A percentile compares a stretch with the other conserved stretches of the same genome.
These are phyloP conservation scores for Dromas ardeola DNA, from an alignment of 2,113 vertebrate species.

Conservation along the genomic window DNA sequence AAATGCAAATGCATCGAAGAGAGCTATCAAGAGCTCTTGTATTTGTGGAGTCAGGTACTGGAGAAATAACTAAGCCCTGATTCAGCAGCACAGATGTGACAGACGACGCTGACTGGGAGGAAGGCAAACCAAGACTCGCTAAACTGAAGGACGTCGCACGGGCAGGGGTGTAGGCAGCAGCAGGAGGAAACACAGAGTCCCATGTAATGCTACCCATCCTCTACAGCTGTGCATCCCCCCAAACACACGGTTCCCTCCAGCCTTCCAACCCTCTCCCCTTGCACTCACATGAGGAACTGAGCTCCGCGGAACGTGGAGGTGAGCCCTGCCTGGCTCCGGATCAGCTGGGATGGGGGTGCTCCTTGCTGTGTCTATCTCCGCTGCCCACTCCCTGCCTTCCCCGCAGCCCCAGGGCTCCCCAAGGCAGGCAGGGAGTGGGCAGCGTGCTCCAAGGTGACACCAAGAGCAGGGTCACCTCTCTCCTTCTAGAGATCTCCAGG, in stretches of 20 bases:
- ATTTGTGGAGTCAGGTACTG: background rate
- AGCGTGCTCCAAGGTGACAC: accelerated
- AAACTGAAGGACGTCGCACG: accelerated
- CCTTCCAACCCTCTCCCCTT: background rate
- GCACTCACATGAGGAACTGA: accelerated
- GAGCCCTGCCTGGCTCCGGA: background rate
- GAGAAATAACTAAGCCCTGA: background rate
- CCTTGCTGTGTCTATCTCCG: background rate
- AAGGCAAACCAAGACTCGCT: background rate
- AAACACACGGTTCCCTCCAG: background rate
- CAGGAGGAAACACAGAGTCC: background rate
- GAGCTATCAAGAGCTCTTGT: background rate
- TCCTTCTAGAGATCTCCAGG: background rate
- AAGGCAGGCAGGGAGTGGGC: background rate
- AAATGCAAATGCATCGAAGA: background rate
- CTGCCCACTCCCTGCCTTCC: background rate
- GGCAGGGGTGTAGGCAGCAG: background rate
- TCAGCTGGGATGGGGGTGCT: background rate
- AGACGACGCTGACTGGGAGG: background rate
- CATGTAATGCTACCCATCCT: background rate
- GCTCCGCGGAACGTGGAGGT: accelerated
- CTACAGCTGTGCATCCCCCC: accelerated
- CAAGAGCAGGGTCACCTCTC: background rate
- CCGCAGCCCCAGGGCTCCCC: background rate
- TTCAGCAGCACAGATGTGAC: background rate